These are phyloP conservation scores for Triplophysa rosa DNA, from an alignment of 2,113 vertebrate genomes.

Conservation along the genomic window DNA sequence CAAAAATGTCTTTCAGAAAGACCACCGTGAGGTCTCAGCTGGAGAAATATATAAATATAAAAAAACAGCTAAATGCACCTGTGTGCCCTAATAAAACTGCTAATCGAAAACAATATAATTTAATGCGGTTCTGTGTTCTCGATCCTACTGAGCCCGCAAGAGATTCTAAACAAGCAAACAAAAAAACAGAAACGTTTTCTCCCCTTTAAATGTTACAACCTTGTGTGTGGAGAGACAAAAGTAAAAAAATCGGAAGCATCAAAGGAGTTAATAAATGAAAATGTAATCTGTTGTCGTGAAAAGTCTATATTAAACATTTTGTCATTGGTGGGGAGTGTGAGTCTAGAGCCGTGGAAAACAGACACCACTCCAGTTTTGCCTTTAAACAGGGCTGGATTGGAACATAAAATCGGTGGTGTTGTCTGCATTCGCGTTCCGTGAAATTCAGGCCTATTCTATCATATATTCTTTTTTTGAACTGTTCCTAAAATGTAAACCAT, in stretches of 20 bases:
- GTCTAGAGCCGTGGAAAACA: too few species aligned
- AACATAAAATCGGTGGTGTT: too few species aligned
- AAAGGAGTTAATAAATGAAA: not conserved
- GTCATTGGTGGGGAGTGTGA: too few species aligned
- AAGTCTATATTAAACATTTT: too few species aligned
- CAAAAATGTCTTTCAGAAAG: constrained; percentile 65
- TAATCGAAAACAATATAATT: constrained; percentile 80
- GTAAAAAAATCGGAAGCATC: not conserved
- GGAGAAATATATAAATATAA: constrained; percentile 63
- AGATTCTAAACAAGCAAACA: constrained; percentile 58
- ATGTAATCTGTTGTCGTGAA: not conserved
- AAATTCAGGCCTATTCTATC: too few species aligned
- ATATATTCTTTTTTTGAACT: too few species aligned
- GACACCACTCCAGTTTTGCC: too few species aligned
- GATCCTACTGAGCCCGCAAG: constrained; percentile 67
- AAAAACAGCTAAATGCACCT: constrained; percentile 69
- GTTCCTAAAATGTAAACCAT: too few species aligned
- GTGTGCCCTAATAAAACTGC: constrained; percentile 73
- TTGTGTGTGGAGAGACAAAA: not conserved
- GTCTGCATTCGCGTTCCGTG: too few species aligned
- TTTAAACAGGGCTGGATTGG: too few species aligned
- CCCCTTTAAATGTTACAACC: constrained; percentile 4
- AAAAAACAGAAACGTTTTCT: constrained; percentile 58
- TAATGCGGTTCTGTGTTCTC: constrained; percentile 71
- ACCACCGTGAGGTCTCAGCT: constrained; percentile 62